Evolutionary conservation across 2,888 invertebrate species (phyloP).

Genomic region (Sarcophaga caerulescens): DNA sequence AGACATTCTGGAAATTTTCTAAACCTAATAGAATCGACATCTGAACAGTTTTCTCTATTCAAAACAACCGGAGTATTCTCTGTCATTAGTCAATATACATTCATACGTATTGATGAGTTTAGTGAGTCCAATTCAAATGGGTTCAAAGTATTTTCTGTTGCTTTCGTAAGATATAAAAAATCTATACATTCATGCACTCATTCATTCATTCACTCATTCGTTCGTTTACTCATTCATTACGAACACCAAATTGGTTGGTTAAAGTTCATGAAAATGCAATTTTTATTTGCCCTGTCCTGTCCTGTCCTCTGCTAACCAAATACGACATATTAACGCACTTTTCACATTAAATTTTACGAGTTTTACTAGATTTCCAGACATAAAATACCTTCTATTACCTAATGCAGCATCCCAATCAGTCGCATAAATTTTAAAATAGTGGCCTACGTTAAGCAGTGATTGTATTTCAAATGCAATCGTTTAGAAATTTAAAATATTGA

Average conservation of each 20-base stretch:
- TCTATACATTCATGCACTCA: conserved; percentile 71
- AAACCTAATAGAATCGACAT: no score
- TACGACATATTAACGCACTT: conserved; percentile 59
- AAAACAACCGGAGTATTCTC: no score
- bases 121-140: conserved; percentile 36
- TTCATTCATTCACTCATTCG: conserved; percentile 24
- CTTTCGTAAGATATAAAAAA: conserved; percentile 65
- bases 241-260: conserved; percentile 70
- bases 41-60: no score
- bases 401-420: conserved; percentile 37
- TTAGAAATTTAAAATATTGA: not conserved
- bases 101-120: no score
- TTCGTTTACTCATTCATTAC: conserved; percentile 26
- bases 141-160: conserved; percentile 8
- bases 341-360: conserved; percentile 58
- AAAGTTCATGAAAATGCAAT: conserved; percentile 80
- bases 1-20: no score
- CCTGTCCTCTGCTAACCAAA: conserved; percentile 16
- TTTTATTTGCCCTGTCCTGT: conserved; percentile 74
- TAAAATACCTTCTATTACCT: conserved; percentile 58
- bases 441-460: not conserved
- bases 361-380: conserved; percentile 45
- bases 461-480: not conserved
- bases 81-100: no score
- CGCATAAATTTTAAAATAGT: conserved; percentile 48